These are phyloP conservation scores for Macrotus californicus DNA, from an alignment of 2,113 vertebrate species.

Conservation along the genomic window DNA sequence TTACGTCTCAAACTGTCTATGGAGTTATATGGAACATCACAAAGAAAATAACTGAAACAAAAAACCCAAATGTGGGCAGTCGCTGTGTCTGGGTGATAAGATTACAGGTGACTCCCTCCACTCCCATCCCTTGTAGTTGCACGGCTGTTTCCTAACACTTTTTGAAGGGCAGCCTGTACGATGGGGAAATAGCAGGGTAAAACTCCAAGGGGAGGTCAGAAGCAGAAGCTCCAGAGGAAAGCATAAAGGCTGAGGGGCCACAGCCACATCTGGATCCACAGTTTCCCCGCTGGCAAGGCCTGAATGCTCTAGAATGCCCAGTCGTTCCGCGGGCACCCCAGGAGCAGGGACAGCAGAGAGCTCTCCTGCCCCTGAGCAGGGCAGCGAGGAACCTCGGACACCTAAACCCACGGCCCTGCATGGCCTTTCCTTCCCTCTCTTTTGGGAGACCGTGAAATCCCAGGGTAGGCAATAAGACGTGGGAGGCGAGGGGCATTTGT, in stretches of 20 bases:
- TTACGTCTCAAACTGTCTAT: not conserved
- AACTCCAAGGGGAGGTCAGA: not conserved
- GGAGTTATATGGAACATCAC: not conserved
- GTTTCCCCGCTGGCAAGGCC: not conserved
- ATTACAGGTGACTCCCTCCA: not conserved
- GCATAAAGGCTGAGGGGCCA: not conserved
- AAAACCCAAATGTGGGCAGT: fast-evolving
- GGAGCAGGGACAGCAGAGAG: not conserved
- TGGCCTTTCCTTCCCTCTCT: not conserved
- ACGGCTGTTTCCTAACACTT: not conserved
- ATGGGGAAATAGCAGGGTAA: not conserved
- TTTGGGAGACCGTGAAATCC: slow-evolving; percentile 24
- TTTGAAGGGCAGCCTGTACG: not conserved
- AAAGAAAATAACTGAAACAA: not conserved
- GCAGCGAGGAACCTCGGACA: not conserved
- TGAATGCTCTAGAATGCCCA: fast-evolving
- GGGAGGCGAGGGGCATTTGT: not conserved
- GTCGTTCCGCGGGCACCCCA: not conserved
- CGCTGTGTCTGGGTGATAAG: not conserved
- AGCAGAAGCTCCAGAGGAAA: not conserved
- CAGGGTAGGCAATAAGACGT: not conserved
- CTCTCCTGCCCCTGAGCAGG: not conserved
- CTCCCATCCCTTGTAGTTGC: no score
- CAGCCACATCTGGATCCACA: fast-evolving
- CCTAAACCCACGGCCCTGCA: not conserved